Evolutionary conservation across 2,113 vertebrate species (phyloP).

Genomic region (Rissa tridactyla): DNA sequence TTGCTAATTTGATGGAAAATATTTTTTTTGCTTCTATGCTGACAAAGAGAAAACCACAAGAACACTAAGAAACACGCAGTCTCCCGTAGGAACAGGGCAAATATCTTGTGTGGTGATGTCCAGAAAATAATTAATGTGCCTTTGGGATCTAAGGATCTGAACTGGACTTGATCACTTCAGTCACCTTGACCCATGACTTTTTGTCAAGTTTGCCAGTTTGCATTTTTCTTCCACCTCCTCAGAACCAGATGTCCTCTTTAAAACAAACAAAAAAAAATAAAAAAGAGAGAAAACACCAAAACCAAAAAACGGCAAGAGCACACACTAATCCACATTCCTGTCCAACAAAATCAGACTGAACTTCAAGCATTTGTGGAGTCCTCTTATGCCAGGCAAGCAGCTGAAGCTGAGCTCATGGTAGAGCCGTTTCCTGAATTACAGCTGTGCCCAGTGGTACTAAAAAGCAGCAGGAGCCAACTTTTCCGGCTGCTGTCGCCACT

Average conservation of each 20-base stretch:
- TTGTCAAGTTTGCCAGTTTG: background rate
- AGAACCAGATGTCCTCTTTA: background rate
- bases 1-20: background rate
- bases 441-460: background rate
- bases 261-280: background rate
- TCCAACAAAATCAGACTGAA: background rate
- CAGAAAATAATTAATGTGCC: background rate
- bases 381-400: background rate
- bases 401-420: background rate
- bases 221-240: background rate
- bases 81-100: background rate
- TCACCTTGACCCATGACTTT: background rate
- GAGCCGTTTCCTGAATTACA: background rate
- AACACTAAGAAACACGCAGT: background rate
- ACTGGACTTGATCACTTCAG: background rate
- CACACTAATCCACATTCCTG: background rate
- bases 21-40: background rate
- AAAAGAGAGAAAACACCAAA: background rate
- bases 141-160: background rate
- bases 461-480: background rate
- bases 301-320: background rate
- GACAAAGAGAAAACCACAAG: background rate
- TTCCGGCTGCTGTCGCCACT: background rate
- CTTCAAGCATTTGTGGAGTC: background rate
- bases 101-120: background rate